Conservation (phyloP, 2,113 vertebrate species). For the Danio rerio region GRCz12tu NC_133199.1:26103501-26104000, state of each 20-base stretch:
- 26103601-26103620: background rate
- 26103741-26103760: background rate
- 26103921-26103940: conserved; percentile 42
- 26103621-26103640: background rate
- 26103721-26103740: too few species aligned
- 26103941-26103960: conserved; percentile 50
- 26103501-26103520: too few species aligned
- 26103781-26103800: background rate
- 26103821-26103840: background rate
- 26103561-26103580: background rate
- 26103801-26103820: background rate
- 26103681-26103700: too few species aligned
- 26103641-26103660: background rate
- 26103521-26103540: too few species aligned
- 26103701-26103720: too few species aligned
- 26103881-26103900: background rate
- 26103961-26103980: conserved; percentile 45
- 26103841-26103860: background rate
- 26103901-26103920: conserved; percentile 27
- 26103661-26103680: background rate
- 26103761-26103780: background rate
- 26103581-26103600: background rate
- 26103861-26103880: background rate
- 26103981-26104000: conserved; percentile 33
- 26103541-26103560: background rate